Percentiles rank a stretch among this genome's conserved stretches.
These are phyloP conservation scores for Chouioia cunea DNA, from an alignment of 2,888 invertebrate genomes.

Conservation along the genomic window DNA sequence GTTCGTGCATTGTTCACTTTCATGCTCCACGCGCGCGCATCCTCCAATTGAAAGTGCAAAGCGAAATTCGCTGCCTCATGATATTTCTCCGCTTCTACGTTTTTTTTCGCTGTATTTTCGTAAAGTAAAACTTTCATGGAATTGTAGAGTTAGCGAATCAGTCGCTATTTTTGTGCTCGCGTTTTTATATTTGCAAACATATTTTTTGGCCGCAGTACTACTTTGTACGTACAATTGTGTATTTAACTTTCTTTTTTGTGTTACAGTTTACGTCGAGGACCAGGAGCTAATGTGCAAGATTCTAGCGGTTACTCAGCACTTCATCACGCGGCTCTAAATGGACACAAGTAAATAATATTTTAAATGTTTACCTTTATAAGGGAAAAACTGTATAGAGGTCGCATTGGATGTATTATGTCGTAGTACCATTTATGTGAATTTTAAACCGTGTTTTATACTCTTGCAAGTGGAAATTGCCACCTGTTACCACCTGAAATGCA, in stretches of 20 bases:
- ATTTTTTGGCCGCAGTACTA: no score
- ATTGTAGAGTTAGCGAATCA: no score
- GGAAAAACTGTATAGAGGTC: no score
- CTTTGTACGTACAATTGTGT: not conserved
- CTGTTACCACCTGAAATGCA: no score
- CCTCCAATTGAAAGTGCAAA: slow-evolving; percentile 19
- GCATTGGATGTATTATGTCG: no score
- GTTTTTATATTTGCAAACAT: no score
- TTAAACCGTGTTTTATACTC: no score
- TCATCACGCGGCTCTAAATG: slow-evolving; percentile 94
- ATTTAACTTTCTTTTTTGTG: slow-evolving; percentile 16
- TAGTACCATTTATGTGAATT: no score
- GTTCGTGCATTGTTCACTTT: slow-evolving; percentile 17
- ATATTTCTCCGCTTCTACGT: not conserved
- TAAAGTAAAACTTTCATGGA: no score
- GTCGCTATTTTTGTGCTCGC: no score
- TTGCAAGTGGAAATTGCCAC: no score
- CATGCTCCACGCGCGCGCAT: not conserved
- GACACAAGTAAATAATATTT: slow-evolving; percentile 81
- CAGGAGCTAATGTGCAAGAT: slow-evolving; percentile 94
- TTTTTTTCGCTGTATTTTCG: not conserved
- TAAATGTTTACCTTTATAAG: not conserved
- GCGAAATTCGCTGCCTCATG: not conserved
- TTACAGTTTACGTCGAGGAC: slow-evolving; percentile 86
- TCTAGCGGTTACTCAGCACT: slow-evolving; percentile 93